Evolutionary conservation across 2,113 vertebrate species (phyloP).

Genomic region (Malurus elegans): DNA sequence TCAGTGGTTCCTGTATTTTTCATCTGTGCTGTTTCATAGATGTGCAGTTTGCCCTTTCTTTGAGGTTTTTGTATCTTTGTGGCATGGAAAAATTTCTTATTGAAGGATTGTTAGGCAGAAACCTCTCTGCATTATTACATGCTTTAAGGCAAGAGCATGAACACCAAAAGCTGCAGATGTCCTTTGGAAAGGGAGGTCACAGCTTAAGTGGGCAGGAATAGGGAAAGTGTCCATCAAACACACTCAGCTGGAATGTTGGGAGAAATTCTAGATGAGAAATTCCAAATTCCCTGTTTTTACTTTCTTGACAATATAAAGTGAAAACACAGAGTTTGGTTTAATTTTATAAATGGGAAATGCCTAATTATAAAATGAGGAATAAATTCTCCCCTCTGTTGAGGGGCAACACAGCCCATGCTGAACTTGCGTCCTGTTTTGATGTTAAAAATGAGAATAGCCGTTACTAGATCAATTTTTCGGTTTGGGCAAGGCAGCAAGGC

Average conservation of each 20-base stretch:
- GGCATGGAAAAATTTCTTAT: not conserved
- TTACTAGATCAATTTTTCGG: not conserved
- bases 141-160: not conserved
- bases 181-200: not conserved
- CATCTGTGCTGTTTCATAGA: not conserved
- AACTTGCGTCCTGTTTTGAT: not conserved
- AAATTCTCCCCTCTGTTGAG: not conserved
- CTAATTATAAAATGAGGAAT: not conserved
- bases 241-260: not conserved
- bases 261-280: not conserved
- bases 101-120: not conserved
- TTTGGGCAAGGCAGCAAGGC: not conserved
- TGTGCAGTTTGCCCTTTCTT: not conserved
- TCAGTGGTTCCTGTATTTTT: not conserved
- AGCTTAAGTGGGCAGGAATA: not conserved
- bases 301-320: not conserved
- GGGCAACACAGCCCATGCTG: not conserved
- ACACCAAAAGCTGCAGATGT: not conserved
- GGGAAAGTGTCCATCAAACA: not conserved
- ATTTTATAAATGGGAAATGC: not conserved
- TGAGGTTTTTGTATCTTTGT: not conserved
- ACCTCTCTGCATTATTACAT: not conserved
- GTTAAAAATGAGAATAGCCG: not conserved
- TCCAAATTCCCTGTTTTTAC: not conserved
- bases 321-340: not conserved